phyloP scores from a whole-genome alignment of 2,797 vertebrate species.

The Anguilla megastoma region DNA sequence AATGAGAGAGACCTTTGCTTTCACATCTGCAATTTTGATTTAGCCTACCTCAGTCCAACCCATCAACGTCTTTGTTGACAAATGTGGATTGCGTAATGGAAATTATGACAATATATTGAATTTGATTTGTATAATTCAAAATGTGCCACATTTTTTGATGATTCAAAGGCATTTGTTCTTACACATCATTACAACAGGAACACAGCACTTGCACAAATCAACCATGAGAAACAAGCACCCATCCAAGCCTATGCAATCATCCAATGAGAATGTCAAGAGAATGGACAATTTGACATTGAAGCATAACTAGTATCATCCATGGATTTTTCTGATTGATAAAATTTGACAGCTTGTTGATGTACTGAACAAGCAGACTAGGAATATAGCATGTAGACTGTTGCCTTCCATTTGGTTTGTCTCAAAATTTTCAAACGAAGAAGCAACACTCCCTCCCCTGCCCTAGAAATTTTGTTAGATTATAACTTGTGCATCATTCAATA shows the following conservation, averaged over 20 bases:
- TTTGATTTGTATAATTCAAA: background rate
- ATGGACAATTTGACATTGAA: background rate
- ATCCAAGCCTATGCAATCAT: background rate
- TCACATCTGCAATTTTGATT: background rate
- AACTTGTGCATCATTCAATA: background rate
- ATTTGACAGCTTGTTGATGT: background rate
- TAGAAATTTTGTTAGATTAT: background rate
- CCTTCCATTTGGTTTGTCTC: background rate
- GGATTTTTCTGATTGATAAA: background rate
- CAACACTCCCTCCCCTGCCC: background rate
- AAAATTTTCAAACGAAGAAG: background rate
- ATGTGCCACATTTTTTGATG: background rate
- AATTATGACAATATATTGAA: background rate
- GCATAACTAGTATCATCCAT: background rate
- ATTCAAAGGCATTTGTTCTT: background rate
- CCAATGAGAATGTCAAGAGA: background rate
- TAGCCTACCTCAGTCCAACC: background rate
- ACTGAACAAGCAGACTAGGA: background rate
- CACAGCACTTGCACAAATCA: background rate
- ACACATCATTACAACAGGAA: slow-evolving; percentile 10
- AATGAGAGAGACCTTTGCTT: background rate
- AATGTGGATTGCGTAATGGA: background rate
- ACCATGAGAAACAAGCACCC: background rate
- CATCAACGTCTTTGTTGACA: background rate
- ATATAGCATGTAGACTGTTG: background rate